These are phyloP conservation scores for Falco berigora DNA, from an alignment of 2,797 vertebrate genomes.

Conservation along the genomic window DNA sequence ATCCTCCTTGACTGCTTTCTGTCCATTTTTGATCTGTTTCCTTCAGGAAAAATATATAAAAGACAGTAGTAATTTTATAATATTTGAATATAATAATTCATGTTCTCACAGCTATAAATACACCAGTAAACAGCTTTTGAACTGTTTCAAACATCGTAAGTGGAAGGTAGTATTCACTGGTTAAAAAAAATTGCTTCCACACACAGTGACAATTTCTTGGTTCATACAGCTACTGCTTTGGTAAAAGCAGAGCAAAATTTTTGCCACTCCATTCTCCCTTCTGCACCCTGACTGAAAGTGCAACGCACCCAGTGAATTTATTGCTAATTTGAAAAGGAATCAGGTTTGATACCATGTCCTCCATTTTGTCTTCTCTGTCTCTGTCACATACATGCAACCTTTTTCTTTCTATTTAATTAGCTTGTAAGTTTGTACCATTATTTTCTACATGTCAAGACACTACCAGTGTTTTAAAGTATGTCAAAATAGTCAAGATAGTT, in stretches of 20 bases:
- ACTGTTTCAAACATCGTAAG: not conserved
- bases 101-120: not conserved
- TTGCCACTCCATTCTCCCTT: not conserved
- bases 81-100: not conserved
- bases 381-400: not conserved
- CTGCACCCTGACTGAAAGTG: not conserved
- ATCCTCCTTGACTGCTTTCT: not conserved
- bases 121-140: not conserved
- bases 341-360: not conserved
- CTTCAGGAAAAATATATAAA: not conserved
- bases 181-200: not conserved
- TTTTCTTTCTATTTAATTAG: not conserved
- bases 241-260: not conserved
- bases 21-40: not conserved
- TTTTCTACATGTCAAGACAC: not conserved
- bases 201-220: not conserved
- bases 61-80: not conserved
- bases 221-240: not conserved
- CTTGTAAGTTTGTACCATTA: accelerated
- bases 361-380: not conserved
- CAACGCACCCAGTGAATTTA: not conserved
- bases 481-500: not conserved
- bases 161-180: not conserved
- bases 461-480: not conserved
- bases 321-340: not conserved